Evolutionary conservation across 1,140 invertebrate species (phyloP), one percentile per base, ranked within the genome.

Genomic region (Onthophagus taurus): DNA sequence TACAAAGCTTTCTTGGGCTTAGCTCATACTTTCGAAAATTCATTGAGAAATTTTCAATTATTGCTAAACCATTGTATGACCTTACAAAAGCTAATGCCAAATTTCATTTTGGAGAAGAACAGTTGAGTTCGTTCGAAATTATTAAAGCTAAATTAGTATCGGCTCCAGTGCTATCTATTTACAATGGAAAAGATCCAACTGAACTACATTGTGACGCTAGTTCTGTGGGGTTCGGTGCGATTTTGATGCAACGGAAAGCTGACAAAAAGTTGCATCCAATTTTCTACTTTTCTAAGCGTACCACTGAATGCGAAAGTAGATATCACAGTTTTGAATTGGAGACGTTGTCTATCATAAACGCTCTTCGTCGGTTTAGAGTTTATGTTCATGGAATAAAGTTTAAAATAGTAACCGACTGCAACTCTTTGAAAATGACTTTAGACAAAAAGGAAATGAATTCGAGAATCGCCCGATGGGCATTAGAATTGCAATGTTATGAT

Each of bases 231-330:
- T 46, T 21, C 2, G 57, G 57, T 11, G 57, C 58, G 6, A 43
- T 62, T 2, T 39, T 67, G 21, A 33, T 65, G 11, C 62, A 67
- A 47, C 46, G 44, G 45, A 42, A 48, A 16, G 21, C 17, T 2
- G 53, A 64, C 44, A 44, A 46, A 12, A 47, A 50, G 31, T 39
- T 53, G 20, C 59, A 62, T 48, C 66, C 56, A 20, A 49, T 70
- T 5, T 61, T 55, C 23, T 71, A 69, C 53, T 63, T 64, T 18
- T 64, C 61, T 14, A 50, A 60, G 14, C 48, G 45, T 17, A 48
- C 70, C 4, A 50, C 44, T 0, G n/a, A 29, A 1, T 19, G 17
- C 30, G 41, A 52, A 42, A 12, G 23, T 4, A 49, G 47, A 12
- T 50, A 48, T 21, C 38, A 44, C 13, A 37, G 37, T 11, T 50